A percentile compares a stretch with the other conserved stretches of the same genome.
Evolutionary conservation across 2,888 invertebrate species (phyloP).

Genomic region (Sericinus montela): DNA sequence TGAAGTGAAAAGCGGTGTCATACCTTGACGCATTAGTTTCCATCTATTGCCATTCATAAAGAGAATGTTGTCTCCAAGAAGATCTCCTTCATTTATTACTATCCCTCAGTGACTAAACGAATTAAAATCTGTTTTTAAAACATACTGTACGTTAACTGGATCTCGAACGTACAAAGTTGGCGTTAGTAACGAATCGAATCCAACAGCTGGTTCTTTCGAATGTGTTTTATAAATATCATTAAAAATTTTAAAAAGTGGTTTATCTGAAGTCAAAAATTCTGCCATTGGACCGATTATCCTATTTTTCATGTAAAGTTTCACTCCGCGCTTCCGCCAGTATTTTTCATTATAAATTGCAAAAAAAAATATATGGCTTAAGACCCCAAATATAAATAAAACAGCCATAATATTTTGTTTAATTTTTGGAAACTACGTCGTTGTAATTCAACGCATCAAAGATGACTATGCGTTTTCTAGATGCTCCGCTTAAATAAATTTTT

Average conservation of each 20-base stretch:
- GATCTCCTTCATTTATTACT: constrained; percentile 17
- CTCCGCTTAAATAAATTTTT: too few relatives aligned
- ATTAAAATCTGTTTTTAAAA: constrained; percentile 9
- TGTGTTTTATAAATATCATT: constrained; percentile 5
- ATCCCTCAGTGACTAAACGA: constrained; percentile 9
- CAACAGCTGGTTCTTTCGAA: constrained; percentile 5
- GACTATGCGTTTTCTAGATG: too few relatives aligned
- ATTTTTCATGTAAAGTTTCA: neutral
- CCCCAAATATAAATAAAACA: neutral
- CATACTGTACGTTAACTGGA: neutral
- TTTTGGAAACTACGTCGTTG: too few relatives aligned
- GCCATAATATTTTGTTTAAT: constrained; percentile 5
- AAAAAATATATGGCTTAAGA: neutral
- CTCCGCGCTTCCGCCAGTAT: constrained; percentile 9
- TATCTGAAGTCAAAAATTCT: neutral
- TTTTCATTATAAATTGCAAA: constrained; percentile 6
- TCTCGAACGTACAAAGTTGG: constrained; percentile 6
- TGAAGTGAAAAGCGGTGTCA: constrained; percentile 31
- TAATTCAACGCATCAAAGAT: too few relatives aligned
- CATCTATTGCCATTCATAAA: constrained; percentile 25
- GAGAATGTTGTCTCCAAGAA: constrained; percentile 22
- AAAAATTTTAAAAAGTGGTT: constrained; percentile 3
- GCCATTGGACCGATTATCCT: constrained; percentile 1
- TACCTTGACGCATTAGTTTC: constrained; percentile 29
- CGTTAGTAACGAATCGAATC: neutral